Percentiles rank a stretch among this genome's conserved stretches.
Evolutionary conservation across 2,113 vertebrate genomes (phyloP).

Genomic region (Danio rerio): GRCz12tu NC_133185.1:28249001-28249500

Average conservation of each 20-base stretch:
- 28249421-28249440: slow-evolving; percentile 6
- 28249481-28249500: neutral
- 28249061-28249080: slow-evolving; percentile 6
- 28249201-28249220: slow-evolving; percentile 18
- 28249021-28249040: slow-evolving; percentile 50
- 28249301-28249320: neutral
- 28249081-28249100: neutral
- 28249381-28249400: neutral
- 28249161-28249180: slow-evolving; percentile 6
- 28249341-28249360: neutral
- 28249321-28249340: neutral
- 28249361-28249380: slow-evolving; percentile 15
- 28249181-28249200: slow-evolving; percentile 26
- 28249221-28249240: slow-evolving; percentile 32
- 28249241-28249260: slow-evolving; percentile 17
- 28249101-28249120: neutral
- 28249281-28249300: slow-evolving; percentile 15
- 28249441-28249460: neutral
- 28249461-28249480: neutral
- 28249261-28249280: neutral
- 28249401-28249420: neutral
- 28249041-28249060: slow-evolving; percentile 37
- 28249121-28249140: neutral
- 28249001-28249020: slow-evolving; percentile 17
- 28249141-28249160: slow-evolving; percentile 23